phyloP scores from a whole-genome alignment of 2,888 invertebrate species.

The Parnassius apollo region DNA sequence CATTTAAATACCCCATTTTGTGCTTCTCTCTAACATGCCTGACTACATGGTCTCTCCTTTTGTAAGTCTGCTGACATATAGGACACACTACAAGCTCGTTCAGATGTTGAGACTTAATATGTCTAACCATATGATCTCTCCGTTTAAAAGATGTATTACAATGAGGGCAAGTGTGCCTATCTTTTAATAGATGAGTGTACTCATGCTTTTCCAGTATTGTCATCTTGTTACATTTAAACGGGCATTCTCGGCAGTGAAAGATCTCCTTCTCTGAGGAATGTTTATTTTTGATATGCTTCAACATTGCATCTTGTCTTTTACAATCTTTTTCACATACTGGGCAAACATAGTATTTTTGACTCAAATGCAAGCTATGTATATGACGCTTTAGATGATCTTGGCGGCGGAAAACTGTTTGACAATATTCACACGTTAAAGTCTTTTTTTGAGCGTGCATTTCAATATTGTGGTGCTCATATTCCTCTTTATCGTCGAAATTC shows the following conservation, averaged over 20 bases:
- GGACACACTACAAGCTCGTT: slow-evolving; percentile 47
- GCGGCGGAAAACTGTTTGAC: slow-evolving; percentile 45
- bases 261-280: slow-evolving; percentile 38
- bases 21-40: slow-evolving; percentile 59
- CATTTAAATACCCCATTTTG: slow-evolving; percentile 46
- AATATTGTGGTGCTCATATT: slow-evolving; percentile 48
- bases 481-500: slow-evolving; percentile 38
- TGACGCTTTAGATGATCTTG: slow-evolving; percentile 57
- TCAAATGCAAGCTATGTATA: slow-evolving; percentile 45
- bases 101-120: slow-evolving; percentile 52
- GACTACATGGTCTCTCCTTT: slow-evolving; percentile 53
- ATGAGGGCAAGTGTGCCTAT: slow-evolving; percentile 46
- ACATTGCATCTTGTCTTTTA: slow-evolving; percentile 42
- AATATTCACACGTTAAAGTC: slow-evolving; percentile 40
- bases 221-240: slow-evolving; percentile 37
- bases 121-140: slow-evolving; percentile 57
- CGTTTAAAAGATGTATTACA: slow-evolving; percentile 53
- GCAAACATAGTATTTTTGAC: slow-evolving; percentile 39
- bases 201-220: slow-evolving; percentile 46
- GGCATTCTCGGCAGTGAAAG: slow-evolving; percentile 47
- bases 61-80: slow-evolving; percentile 49
- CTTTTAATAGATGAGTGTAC: slow-evolving; percentile 35
- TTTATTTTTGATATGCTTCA: slow-evolving; percentile 47
- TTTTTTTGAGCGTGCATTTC: slow-evolving; percentile 45
- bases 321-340: slow-evolving; percentile 50